These are phyloP conservation scores for Empidonax alnorum DNA, from an alignment of 2,113 vertebrate species.

Conservation along the genomic window DNA sequence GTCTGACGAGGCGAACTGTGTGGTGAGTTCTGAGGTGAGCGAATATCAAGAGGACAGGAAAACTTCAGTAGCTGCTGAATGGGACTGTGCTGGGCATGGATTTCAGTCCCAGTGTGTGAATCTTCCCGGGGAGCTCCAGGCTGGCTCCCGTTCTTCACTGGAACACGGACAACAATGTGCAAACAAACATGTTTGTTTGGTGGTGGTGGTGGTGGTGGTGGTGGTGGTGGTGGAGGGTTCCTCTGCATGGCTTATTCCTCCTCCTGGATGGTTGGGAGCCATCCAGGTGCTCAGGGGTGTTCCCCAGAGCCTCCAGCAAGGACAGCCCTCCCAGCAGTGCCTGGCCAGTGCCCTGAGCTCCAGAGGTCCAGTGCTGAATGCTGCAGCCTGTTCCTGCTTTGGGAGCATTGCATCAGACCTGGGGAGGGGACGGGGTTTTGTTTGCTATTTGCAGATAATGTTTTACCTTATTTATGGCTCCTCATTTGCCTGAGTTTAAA, in stretches of 20 bases:
- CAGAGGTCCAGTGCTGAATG: neutral
- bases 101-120: neutral
- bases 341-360: neutral
- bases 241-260: neutral
- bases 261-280: neutral
- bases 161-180: fast-evolving
- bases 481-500: neutral
- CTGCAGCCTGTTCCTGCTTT: neutral
- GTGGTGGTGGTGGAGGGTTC: neutral
- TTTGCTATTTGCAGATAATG: neutral
- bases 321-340: neutral
- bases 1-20: neutral
- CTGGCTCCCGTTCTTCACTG: neutral
- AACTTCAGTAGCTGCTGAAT: neutral
- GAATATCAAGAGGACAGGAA: fast-evolving
- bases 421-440: neutral
- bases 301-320: neutral
- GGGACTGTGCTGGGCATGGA: neutral
- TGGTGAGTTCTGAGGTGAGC: neutral
- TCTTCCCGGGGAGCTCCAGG: neutral
- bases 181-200: fast-evolving
- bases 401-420: fast-evolving
- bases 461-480: neutral
- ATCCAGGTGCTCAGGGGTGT: neutral
- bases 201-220: no score